Evolutionary conservation across 2,113 vertebrate genomes (phyloP).

Genomic region (Callionymus lyra): DNA sequence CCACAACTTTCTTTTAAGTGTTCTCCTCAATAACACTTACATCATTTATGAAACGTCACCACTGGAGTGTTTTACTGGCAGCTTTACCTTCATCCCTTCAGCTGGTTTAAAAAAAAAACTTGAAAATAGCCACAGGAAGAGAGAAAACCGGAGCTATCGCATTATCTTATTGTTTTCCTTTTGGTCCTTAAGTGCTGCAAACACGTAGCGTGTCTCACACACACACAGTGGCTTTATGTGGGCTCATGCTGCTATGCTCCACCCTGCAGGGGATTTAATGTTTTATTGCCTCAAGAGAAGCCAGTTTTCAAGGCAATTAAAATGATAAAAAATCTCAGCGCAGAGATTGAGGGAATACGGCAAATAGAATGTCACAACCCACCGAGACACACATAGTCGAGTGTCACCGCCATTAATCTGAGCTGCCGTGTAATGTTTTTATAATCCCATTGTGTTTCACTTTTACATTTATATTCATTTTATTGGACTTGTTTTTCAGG

Average conservation of each 20-base stretch:
- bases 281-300: conserved; percentile 7
- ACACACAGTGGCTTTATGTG: conserved; percentile 3
- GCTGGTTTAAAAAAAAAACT: conserved; percentile 47
- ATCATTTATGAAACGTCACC: conserved; percentile 4
- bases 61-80: conserved; percentile 39
- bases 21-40: too few species aligned
- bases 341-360: conserved; percentile 22
- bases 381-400: conserved; percentile 10
- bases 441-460: conserved; percentile 35
- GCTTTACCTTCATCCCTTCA: conserved; percentile 48
- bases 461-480: conserved; percentile 11
- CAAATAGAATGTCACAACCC: conserved; percentile 25
- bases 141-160: conserved; percentile 67
- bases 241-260: conserved; percentile 7
- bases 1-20: too few species aligned
- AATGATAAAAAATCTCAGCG: conserved; percentile 35
- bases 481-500: too few species aligned
- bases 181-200: conserved; percentile 13
- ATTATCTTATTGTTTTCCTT: conserved; percentile 74
- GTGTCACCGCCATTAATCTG: conserved; percentile 27
- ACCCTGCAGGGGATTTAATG: conserved; percentile 10
- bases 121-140: conserved; percentile 81
- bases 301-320: conserved; percentile 26
- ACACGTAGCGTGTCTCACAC: neutral
- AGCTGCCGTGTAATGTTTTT: conserved; percentile 18